Conservation (phyloP, 2,888 invertebrate genomes). For the Tetranychus piercei region DNA sequence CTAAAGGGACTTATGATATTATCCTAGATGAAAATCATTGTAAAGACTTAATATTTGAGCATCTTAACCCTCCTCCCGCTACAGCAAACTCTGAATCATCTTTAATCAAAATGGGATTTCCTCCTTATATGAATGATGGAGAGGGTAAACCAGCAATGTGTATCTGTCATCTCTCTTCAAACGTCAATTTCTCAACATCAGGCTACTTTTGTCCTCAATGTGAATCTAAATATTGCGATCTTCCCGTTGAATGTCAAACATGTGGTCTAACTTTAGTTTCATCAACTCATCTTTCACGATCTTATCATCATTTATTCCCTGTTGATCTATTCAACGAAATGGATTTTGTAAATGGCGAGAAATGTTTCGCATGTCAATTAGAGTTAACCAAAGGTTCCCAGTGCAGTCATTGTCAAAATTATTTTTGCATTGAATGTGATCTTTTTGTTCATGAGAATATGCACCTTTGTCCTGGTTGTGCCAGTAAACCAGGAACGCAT, state of each 20-base stretch:
- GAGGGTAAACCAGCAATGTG: constrained; percentile 57
- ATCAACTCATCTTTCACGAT: constrained; percentile 89
- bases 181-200: constrained; percentile 19
- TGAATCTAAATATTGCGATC: constrained; percentile 87
- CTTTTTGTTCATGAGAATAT: constrained; percentile 76
- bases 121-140: constrained; percentile 49
- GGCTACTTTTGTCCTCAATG: constrained; percentile 49
- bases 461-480: constrained; percentile 91
- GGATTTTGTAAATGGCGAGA: constrained; percentile 37
- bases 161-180: constrained; percentile 47
- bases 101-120: constrained; percentile 89
- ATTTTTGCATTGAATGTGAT: constrained; percentile 88
- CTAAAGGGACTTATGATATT: constrained; percentile 55
- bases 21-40: constrained; percentile 64
- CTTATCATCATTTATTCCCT: constrained; percentile 92
- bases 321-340: constrained; percentile 64
- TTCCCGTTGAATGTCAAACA: constrained; percentile 87
- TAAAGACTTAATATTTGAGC: constrained; percentile 36
- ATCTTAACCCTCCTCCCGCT: constrained; percentile 39
- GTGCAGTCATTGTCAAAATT: constrained; percentile 56
- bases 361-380: constrained; percentile 29
- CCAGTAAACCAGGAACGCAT: constrained; percentile 30
- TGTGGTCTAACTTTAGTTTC: constrained; percentile 87
- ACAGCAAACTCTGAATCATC: constrained; percentile 44
- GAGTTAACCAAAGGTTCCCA: constrained; percentile 25